Base-by-base conservation (phyloP, 2,888 invertebrate species). In the Apamea epomidion region DNA sequence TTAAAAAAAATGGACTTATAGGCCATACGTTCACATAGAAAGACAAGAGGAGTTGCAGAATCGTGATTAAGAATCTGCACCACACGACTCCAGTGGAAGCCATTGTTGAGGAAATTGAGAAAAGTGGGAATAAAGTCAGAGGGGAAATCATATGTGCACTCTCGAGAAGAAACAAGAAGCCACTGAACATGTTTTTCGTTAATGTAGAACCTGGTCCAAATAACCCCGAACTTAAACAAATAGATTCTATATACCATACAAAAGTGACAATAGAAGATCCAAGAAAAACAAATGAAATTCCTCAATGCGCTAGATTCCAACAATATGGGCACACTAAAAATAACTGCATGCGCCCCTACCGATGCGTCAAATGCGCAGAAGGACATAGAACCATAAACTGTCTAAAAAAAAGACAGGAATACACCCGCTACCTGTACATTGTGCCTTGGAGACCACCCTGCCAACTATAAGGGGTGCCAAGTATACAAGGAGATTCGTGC, bases 261-360 rank as follows among this genome's bases (percentile, higher is more conserved):
- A 64, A 74, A 64, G 74, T 74, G 25, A 74, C 16, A 25, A 64
- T 64, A 48, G 62, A 74, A 32, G 64, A 74, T 48, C n/a, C n/a
- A 29, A 21, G 64, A 21, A 74, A 62, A 48, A 74, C 73, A 8
- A 74, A 62, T 16, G 16, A 74, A 8, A 64, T 74, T 2, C 64
- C 62, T 29, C 48, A 48, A 48, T 64, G 64, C 8, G 16, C 74
- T 16, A 64, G 32, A 64, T 74, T 25, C 16, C 45, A 73, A 45
- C 73, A 73, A 73, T 64, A 73, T 25, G 45, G 62, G 29, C 73
- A 62, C n/a, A 73, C 73, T 12, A 73, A 62, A 73, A 62, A 73
- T 14, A 73, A 72, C 51, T 54, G 48, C 16, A 51, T 51, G 48
- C 48, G 48, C 48, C 16, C 16, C 48, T 48, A 48, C 16, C 48